A percentile compares a stretch with the other conserved stretches of the same genome.
Conservation (phyloP, 2,888 invertebrate genomes). For the Cactoblastis cactorum region DNA sequence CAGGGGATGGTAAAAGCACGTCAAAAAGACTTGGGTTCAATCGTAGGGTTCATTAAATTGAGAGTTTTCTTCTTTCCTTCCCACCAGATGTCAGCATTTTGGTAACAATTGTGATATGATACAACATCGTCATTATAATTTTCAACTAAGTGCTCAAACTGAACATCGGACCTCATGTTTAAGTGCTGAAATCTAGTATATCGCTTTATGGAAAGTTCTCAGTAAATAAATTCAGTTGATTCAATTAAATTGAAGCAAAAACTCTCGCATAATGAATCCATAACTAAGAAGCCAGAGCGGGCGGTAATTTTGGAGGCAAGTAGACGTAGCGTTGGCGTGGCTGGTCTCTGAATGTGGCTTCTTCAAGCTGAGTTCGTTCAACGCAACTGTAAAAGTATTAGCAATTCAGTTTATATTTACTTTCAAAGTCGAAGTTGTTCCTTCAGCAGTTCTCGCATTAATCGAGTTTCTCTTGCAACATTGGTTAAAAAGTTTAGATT, state of each 20-base stretch:
- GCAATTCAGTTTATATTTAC: conserved; percentile 22
- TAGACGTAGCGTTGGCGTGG: conserved; percentile 49
- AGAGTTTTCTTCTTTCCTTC: no score
- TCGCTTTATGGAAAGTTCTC: no score
- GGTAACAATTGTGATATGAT: no score
- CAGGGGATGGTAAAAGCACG: conserved; percentile 18
- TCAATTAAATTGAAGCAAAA: conserved; percentile 33
- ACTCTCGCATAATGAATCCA: conserved; percentile 43
- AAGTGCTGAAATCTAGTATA: no score
- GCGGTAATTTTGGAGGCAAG: conserved; percentile 30
- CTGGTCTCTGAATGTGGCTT: conserved; percentile 59
- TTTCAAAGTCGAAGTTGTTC: conserved; percentile 22
- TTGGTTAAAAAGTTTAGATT: not conserved
- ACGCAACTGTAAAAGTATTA: conserved; percentile 53
- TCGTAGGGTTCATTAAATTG: no score
- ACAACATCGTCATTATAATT: no score
- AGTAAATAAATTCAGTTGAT: conserved; percentile 18
- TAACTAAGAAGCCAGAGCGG: conserved; percentile 45
- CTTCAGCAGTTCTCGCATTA: conserved; percentile 21
- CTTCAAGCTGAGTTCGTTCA: conserved; percentile 68
- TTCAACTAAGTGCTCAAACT: no score
- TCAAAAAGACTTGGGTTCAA: no score
- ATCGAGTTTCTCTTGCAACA: conserved; percentile 17
- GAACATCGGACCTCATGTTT: no score
- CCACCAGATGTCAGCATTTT: no score